Conservation (phyloP, 2,797 vertebrate genomes). For the Cynodonichthys magdalenae region DNA sequence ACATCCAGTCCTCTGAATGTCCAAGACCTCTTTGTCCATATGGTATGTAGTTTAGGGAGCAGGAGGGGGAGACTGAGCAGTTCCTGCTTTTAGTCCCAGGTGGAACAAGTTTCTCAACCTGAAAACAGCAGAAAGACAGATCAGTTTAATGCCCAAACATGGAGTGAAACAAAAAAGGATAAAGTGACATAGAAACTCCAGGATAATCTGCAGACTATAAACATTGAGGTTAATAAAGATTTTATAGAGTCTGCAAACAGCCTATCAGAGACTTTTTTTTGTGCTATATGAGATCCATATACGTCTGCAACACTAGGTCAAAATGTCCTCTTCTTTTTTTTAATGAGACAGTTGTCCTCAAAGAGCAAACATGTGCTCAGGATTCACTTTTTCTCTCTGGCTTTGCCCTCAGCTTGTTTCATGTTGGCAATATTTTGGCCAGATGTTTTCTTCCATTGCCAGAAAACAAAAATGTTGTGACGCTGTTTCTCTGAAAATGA, state of each 20-base stretch:
- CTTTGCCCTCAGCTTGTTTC: conserved; percentile 63
- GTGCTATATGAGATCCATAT: conserved; percentile 21
- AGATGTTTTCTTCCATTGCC: conserved; percentile 69
- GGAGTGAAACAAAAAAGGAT: conserved; percentile 36
- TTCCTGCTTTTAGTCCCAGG: conserved; percentile 63
- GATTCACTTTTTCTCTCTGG: conserved; percentile 34
- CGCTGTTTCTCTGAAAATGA: conserved; percentile 42
- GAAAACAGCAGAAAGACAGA: conserved; percentile 31
- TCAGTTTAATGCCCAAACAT: conserved; percentile 41
- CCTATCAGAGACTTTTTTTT: conserved; percentile 12
- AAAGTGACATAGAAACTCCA: conserved; percentile 48
- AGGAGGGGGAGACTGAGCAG: conserved; percentile 39
- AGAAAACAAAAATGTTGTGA: conserved; percentile 51
- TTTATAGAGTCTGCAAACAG: conserved; percentile 35
- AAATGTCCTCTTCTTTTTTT: conserved; percentile 37
- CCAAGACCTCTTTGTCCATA: conserved; percentile 54
- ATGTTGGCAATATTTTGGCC: conserved; percentile 56
- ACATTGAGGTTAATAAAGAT: conserved; percentile 40
- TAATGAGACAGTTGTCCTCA: conserved; percentile 52
- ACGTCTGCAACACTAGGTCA: conserved; percentile 39
- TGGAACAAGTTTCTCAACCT: conserved; percentile 40
- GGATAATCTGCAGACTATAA: conserved; percentile 31
- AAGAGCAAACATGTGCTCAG: conserved; percentile 45
- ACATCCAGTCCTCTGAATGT: conserved; percentile 43
- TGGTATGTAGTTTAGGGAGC: conserved; percentile 68